phyloP scores from a whole-genome alignment of 2,113 vertebrate species.

The Pleuronectes platessa region DNA sequence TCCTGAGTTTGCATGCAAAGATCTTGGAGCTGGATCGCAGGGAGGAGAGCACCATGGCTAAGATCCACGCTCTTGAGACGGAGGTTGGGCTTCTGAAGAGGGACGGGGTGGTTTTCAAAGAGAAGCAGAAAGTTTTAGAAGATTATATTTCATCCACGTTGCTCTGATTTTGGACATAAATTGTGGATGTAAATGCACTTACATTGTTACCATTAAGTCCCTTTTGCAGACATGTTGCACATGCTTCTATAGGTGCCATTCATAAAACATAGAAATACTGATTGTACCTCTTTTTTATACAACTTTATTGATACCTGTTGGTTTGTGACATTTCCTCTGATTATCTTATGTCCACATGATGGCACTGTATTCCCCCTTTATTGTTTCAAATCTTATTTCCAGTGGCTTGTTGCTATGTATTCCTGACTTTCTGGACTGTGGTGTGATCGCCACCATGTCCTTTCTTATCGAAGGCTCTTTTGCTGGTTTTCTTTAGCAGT shows the following conservation, averaged over 20 bases:
- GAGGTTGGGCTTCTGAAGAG: constrained; percentile 83
- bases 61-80: constrained; percentile 84
- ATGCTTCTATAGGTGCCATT: not conserved
- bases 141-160: constrained; percentile 52
- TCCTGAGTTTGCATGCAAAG: constrained; percentile 86
- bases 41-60: constrained; percentile 84
- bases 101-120: constrained; percentile 85
- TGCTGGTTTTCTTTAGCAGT: too few relatives aligned
- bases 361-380: too few relatives aligned
- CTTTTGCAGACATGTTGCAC: constrained; percentile 10
- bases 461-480: too few relatives aligned
- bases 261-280: too few relatives aligned
- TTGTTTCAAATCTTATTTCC: too few relatives aligned
- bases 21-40: constrained; percentile 85
- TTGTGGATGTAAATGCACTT: not conserved
- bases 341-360: too few relatives aligned
- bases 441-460: too few relatives aligned
- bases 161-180: constrained; percentile 28
- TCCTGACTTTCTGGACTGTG: too few relatives aligned
- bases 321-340: not conserved
- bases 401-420: too few relatives aligned
- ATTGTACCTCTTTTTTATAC: not conserved
- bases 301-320: not conserved
- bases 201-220: not conserved
- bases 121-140: constrained; percentile 75